Base-by-base conservation (phyloP, 1,140 invertebrate genomes). In the Battus philenor region DNA sequence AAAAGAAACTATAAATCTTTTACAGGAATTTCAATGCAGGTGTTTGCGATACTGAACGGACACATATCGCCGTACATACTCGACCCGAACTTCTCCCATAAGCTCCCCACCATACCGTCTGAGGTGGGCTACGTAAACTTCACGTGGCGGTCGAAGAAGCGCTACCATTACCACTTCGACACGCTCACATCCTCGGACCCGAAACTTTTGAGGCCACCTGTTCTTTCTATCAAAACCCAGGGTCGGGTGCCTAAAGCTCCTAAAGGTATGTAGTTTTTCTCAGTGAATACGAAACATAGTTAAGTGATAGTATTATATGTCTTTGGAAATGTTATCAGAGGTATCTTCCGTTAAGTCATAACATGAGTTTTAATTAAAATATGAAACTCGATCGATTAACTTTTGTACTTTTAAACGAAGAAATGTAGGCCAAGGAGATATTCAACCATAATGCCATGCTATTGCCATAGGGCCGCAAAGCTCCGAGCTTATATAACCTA, bases 101-200 rank as follows among this genome's bases (percentile, higher is more conserved):
- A 95, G 73, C 80, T 97, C 38, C 95, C 95, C 32, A 90, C 95
- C 12, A 97, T 97, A 65, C 96, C 96, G 0, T 93, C 94, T 8
- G 95, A 97, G 87, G 94, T 97, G 18, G 91, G 91, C 30, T 92
- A 92, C 64, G 94, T 97, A 1, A 97, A 97, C 80, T 97, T 97
- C 65, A 97, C 95, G 4, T 97, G 95, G 95, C 94, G 93, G 71
- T 92, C 95, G 8, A 94, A 89, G 20, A 94, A 94, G 76, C 93
- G 93, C 68, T 97, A 97, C 84, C 91, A 90, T 73, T 97, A 97
- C 69, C 90, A 95, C 78, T 97, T 97, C 76, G 94, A 95, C 75
- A 89, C 90, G 30, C 83, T 97, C 32, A 90, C 94, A 54, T 95
- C 95, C 2, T 93, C 91, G 59, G 92, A 97, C 77, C 91, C 94